These are phyloP conservation scores for Ptychoptera albimana DNA, from an alignment of 2,888 invertebrate species.

Conservation along the genomic window DNA sequence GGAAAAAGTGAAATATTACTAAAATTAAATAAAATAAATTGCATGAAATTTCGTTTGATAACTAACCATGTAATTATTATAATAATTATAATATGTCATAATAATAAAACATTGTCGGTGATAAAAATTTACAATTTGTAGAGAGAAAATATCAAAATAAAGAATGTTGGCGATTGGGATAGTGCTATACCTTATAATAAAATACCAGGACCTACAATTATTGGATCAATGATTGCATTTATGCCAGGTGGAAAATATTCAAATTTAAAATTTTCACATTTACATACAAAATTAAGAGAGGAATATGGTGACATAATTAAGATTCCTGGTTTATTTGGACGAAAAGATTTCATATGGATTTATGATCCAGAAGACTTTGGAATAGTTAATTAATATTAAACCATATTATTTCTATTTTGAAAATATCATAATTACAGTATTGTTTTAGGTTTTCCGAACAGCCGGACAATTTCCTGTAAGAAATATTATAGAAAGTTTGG, in stretches of 20 bases:
- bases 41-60: too few relatives aligned
- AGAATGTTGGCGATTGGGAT: slow-evolving; percentile 16
- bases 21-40: too few relatives aligned
- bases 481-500: slow-evolving; percentile 23
- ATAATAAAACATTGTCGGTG: too few relatives aligned
- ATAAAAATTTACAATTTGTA: too few relatives aligned
- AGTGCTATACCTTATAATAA: slow-evolving; percentile 17
- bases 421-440: neutral
- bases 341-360: slow-evolving; percentile 22
- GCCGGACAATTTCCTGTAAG: slow-evolving; percentile 33
- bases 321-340: slow-evolving; percentile 21
- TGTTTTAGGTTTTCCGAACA: slow-evolving; percentile 23
- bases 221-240: slow-evolving; percentile 12
- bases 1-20: too few relatives aligned
- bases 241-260: slow-evolving; percentile 18
- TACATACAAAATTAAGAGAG: neutral
- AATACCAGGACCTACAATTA: slow-evolving; percentile 14
- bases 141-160: slow-evolving; percentile 2
- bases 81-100: too few relatives aligned
- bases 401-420: neutral
- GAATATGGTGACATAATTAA: slow-evolving; percentile 24
- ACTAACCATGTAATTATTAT: too few relatives aligned
- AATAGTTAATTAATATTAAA: slow-evolving; percentile 17
- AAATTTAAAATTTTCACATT: neutral
- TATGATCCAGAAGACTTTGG: slow-evolving; percentile 36